Base-by-base conservation (phyloP, 2,888 invertebrate species). In the Orgyia antiqua region DNA sequence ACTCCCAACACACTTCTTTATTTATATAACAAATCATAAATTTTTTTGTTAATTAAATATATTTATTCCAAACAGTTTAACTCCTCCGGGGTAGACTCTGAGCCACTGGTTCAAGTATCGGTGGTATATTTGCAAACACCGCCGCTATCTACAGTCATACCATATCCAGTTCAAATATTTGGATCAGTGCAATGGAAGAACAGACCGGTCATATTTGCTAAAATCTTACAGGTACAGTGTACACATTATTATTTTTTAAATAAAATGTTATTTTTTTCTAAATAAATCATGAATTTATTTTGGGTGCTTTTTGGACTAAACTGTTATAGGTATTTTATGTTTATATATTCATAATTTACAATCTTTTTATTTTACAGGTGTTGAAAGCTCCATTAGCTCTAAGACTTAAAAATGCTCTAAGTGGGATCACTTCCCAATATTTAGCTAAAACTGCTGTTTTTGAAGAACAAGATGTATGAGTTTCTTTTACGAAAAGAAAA, bases 151-250 rank as follows among this genome's bases (percentile, higher is more conserved):
- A 61, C 59, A 0, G 49, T 69, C 1, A 51, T 67, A 4, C 74
- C 83, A 2, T 71, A 70, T 27, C 58, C 79, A 3, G 70, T 78
- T 0, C 83, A 84, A 42, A 35, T 83, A 3, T 79, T 82, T 64
- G 84, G 84, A 0, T 64, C 58, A 4, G 27, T 78, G 25, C 67
- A 70, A 30, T 80, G 82, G 79, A 62, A 53, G 30, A 59, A 55
- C 3, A 50, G 52, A 28, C 82, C 80, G 1, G 68, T 79, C 19
- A 59, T 84, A 36, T 69, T 62, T 58, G 72, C 65, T 1, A 72
- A 58, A 26, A 44, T 79, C 13, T 13, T 83, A 21, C 77, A 83
- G 69, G 80, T 78, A 48, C 11, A 9, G n/a, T n/a, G n/a, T n/a
- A n/a, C n/a, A n/a, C n/a, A n/a, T n/a, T n/a, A n/a, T n/a, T 11